These are phyloP conservation scores for Pangasius macronema DNA, from an alignment of 2,797 vertebrate species.

Conservation along the genomic window DNA sequence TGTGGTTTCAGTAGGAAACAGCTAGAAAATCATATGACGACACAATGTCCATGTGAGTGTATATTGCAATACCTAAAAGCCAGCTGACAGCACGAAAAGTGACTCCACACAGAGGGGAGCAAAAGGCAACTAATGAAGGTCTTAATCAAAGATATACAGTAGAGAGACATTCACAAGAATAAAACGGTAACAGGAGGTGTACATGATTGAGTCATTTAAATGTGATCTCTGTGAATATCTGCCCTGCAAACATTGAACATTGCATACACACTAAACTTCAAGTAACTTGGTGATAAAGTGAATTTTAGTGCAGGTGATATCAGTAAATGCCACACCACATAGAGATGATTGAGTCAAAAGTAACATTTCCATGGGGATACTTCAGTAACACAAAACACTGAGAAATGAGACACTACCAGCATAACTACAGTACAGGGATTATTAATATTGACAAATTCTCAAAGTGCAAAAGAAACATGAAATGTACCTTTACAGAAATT, in stretches of 20 bases:
- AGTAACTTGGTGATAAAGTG: conserved; percentile 79
- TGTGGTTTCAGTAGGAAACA: conserved; percentile 24
- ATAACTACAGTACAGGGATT: conserved; percentile 6
- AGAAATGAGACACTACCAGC: conserved; percentile 6
- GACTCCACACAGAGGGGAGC: conserved; percentile 20
- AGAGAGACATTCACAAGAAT: background rate
- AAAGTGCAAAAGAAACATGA: conserved; percentile 37
- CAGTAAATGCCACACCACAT: conserved; percentile 46
- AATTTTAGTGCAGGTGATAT: conserved; percentile 76
- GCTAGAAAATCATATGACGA: conserved; percentile 19
- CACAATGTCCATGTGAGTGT: conserved; percentile 7
- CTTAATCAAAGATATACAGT: background rate
- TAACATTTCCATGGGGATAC: conserved; percentile 4
- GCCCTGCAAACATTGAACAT: conserved; percentile 36
- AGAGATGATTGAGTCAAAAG: conserved; percentile 30
- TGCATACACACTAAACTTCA: conserved; percentile 66
- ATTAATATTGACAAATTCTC: conserved; percentile 4
- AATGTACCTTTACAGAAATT: conserved; percentile 16
- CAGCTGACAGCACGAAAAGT: conserved; percentile 10
- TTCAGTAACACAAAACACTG: conserved; percentile 6
- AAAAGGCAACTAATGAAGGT: conserved; percentile 49
- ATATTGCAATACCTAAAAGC: background rate
- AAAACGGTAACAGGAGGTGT: background rate
- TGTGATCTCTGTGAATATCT: conserved; percentile 47
- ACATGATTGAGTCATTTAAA: conserved; percentile 15